Conservation (phyloP, 35 echinoderm and acorn worm genomes). For the Chiridota heheva region DNA sequence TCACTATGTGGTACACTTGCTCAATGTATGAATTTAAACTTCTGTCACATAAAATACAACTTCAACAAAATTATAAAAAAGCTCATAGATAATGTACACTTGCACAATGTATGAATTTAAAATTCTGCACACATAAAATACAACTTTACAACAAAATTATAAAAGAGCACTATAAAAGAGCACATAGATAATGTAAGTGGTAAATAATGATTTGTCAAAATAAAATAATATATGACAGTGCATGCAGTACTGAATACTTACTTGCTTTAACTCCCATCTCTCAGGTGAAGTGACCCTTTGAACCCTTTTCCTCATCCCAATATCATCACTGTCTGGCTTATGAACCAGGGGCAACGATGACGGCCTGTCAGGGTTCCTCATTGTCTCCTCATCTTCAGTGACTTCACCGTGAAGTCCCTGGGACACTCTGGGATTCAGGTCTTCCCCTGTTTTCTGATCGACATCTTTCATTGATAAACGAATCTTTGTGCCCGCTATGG, state of each 20-base stretch:
- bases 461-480: conserved; percentile 97
- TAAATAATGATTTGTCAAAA: not conserved
- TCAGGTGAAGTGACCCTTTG: conserved; percentile 94
- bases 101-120: no score
- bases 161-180: no score
- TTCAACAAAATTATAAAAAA: no score
- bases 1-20: no score
- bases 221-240: not conserved
- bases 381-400: conserved; percentile 64
- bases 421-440: conserved; percentile 68
- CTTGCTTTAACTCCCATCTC: conserved; percentile 98
- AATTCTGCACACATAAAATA: no score
- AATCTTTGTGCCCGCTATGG: conserved; percentile 87
- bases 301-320: conserved; percentile 72
- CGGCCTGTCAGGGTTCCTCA: conserved; percentile 87
- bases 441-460: conserved; percentile 83
- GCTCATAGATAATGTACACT: no score
- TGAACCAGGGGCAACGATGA: conserved; percentile 82
- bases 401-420: conserved; percentile 48
- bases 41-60: no score
- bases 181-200: not conserved
- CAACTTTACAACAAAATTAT: no score
- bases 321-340: conserved; percentile 71
- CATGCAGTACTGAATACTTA: no score
- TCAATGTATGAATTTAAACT: no score